A percentile compares a stretch with the other conserved stretches of the same genome.
phyloP scores from a whole-genome alignment of 1,140 invertebrate genomes.

The Brachionus manjavacas region DNA sequence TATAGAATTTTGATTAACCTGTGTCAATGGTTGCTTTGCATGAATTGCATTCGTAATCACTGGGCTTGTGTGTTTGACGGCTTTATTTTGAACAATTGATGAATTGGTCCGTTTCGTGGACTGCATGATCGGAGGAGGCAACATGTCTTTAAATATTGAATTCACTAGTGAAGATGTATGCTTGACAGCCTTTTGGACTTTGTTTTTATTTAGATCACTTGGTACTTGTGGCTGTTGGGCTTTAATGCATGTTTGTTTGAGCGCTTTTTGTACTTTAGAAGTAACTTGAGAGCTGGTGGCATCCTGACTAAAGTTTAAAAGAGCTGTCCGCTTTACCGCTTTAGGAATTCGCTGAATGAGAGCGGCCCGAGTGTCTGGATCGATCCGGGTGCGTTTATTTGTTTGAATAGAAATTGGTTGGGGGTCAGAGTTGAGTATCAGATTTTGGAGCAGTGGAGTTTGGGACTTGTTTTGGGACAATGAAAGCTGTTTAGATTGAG shows the following conservation, averaged over 20 bases:
- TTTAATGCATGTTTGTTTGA: background rate
- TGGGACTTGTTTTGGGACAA: background rate
- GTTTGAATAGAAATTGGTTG: background rate
- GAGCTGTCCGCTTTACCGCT: conserved; percentile 30
- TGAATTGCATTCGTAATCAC: background rate
- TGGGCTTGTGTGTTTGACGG: conserved; percentile 26
- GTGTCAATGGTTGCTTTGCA: background rate
- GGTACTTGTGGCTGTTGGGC: background rate
- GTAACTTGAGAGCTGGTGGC: background rate
- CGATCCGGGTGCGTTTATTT: conserved; percentile 27
- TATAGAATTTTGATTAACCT: conserved; percentile 4
- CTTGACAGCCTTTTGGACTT: conserved; percentile 39
- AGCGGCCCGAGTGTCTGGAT: conserved; percentile 30
- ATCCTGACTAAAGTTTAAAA: background rate
- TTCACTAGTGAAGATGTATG: background rate
- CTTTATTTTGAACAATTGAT: background rate
- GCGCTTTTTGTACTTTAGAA: background rate
- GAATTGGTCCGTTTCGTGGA: background rate
- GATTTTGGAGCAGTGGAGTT: background rate
- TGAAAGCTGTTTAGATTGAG: background rate
- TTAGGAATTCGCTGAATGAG: conserved; percentile 31
- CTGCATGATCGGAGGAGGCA: conserved; percentile 38
- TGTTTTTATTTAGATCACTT: background rate
- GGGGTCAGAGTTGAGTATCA: background rate
- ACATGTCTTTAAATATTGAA: conserved; percentile 14